Percentiles rank a stretch among this genome's conserved stretches.
These are phyloP conservation scores for Ichneumoninae sp. DNA, from an alignment of 2,888 invertebrate genomes.

Conservation along the genomic window DNA sequence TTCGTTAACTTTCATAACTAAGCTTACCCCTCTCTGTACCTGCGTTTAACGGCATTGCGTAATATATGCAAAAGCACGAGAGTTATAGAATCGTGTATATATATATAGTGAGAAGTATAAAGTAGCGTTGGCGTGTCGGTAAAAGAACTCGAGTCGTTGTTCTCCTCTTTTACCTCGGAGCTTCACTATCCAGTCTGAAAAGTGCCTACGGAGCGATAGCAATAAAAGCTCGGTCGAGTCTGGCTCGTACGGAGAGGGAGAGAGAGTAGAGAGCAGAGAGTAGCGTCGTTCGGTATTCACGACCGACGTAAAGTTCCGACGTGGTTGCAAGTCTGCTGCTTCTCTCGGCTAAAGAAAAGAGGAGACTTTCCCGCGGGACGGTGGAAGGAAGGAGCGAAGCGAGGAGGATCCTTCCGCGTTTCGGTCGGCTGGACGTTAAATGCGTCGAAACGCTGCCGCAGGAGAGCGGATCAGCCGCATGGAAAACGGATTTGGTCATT, in stretches of 20 bases:
- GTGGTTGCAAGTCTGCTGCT: slow-evolving; percentile 32
- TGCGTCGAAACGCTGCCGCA: slow-evolving; percentile 48
- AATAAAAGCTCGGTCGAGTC: slow-evolving; percentile 48
- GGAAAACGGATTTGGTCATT: slow-evolving; percentile 41
- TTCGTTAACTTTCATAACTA: background rate
- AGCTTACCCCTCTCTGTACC: background rate
- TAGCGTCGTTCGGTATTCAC: slow-evolving; percentile 48
- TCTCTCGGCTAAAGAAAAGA: slow-evolving; percentile 14
- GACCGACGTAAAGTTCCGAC: slow-evolving; percentile 49
- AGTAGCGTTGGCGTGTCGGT: slow-evolving; percentile 5
- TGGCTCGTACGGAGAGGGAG: slow-evolving; percentile 15
- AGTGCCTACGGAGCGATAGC: slow-evolving; percentile 44
- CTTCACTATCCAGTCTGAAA: slow-evolving; percentile 38
- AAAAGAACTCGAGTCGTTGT: slow-evolving; percentile 8
- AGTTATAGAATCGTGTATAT: slow-evolving; percentile 1
- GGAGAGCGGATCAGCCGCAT: slow-evolving; percentile 29
- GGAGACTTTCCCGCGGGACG: slow-evolving; percentile 32
- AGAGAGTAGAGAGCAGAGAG: slow-evolving; percentile 2
- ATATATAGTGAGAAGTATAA: slow-evolving; percentile 9
- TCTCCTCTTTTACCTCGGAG: slow-evolving; percentile 10
- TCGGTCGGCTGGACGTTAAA: slow-evolving; percentile 45
- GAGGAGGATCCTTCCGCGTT: slow-evolving; percentile 52
- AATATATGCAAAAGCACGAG: background rate
- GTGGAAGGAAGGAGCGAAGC: slow-evolving; percentile 32
- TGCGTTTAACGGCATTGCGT: background rate